Base-by-base conservation (phyloP, 2,113 vertebrate species). In the Albula glossodonta region DNA sequence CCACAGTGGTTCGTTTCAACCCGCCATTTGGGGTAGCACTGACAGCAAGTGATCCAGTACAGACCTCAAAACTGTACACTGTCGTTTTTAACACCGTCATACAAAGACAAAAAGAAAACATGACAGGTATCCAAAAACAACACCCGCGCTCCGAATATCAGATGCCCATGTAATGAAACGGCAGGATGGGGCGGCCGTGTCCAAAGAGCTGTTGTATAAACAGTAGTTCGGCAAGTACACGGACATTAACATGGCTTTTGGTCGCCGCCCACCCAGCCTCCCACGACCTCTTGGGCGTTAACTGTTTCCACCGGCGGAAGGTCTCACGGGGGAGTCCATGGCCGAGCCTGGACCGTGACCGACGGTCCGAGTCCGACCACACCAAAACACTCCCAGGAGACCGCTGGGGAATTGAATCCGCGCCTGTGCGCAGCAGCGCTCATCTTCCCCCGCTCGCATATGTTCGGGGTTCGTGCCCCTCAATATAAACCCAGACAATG, bases 71-170 rank as follows among this genome's bases (percentile, higher is more conserved):
- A 22, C 8, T 70, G 5, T 83, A 19, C 17, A 2, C 74, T 52
- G 17, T 50, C 77, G 74, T 10, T 60, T 57, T 79, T 85, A 49
- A 60, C 52, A 12, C 22, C 8, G 66, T 78, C 83, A 48, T 31
- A 12, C 56, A 19, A 7, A 48, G 6, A 9, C 8, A 22, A 80
- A 85, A 80, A 85, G 78, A 56, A 77, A 85, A 79, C 66, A 78
- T 17, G 17, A 60, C 17, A 74, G 2, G 51, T 15, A 5, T 79
- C 84, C 84, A 85, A 80, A 85, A 51, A 48, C 56, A 85, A 81
- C 56, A 81, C 17, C 4, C 31, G 2, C 49, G 19, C 78, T 41
- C 41, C 25, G 51, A 48, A 22, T 15, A 19, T 63, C 22, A 80
- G 74, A 56, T 78, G 52, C 25, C 25, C 19, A 70, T 11, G 31